These are phyloP conservation scores for Plagodis dolabraria DNA, from an alignment of 2,888 invertebrate genomes.

Conservation along the genomic window DNA sequence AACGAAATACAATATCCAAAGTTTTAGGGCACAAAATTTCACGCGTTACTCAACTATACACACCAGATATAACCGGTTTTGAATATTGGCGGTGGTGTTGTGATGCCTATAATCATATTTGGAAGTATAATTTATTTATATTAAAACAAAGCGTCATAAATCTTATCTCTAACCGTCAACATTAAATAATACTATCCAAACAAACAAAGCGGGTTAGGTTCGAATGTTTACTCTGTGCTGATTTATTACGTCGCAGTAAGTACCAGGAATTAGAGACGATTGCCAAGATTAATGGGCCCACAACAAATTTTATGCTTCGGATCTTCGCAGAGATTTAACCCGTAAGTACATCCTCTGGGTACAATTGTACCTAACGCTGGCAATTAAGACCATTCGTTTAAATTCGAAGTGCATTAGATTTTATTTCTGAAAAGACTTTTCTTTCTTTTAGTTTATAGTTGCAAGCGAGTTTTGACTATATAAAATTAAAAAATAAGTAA, in stretches of 20 bases:
- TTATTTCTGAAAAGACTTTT: not conserved
- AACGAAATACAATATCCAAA: too few relatives aligned
- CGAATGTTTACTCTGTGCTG: slow-evolving; percentile 56
- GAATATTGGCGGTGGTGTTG: too few relatives aligned
- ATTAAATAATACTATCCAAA: slow-evolving; percentile 36
- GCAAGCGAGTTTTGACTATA: too few relatives aligned
- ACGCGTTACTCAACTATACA: too few relatives aligned
- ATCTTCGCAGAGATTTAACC: slow-evolving; percentile 52
- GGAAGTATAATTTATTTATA: too few relatives aligned
- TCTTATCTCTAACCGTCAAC: slow-evolving; percentile 32
- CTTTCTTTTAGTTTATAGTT: not conserved
- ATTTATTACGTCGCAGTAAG: slow-evolving; percentile 70
- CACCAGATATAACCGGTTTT: too few relatives aligned
- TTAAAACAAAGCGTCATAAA: slow-evolving; percentile 6
- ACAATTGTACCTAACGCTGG: slow-evolving; percentile 13
- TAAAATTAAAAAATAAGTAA: too few relatives aligned
- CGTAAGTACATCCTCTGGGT: slow-evolving; percentile 21
- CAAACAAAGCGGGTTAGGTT: slow-evolving; percentile 30
- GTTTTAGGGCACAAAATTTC: too few relatives aligned
- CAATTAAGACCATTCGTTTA: slow-evolving; percentile 15
- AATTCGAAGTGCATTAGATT: not conserved
- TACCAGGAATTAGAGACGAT: slow-evolving; percentile 72
- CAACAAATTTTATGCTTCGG: slow-evolving; percentile 64
- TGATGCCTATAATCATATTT: too few relatives aligned
- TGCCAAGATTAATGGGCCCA: slow-evolving; percentile 73